Evolutionary conservation across 1,140 invertebrate species (phyloP).

Genomic region (Pygmarrhopalites habei): DNA sequence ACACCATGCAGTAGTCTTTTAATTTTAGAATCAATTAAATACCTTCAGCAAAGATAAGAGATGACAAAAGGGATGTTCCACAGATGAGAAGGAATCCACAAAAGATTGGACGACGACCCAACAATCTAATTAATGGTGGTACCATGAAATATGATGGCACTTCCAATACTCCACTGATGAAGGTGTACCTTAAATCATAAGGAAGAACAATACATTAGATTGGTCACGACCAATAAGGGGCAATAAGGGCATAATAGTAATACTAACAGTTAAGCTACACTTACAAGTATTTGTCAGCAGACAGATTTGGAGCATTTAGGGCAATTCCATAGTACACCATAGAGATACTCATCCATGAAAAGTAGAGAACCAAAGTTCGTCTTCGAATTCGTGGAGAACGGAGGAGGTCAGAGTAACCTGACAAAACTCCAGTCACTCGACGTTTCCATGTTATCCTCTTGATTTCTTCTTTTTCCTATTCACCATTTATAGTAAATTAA

Average conservation of each 20-base stretch:
- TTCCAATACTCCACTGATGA: slow-evolving; percentile 37
- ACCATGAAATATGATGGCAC: slow-evolving; percentile 39
- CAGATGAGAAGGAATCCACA: slow-evolving; percentile 33
- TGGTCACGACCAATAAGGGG: background rate
- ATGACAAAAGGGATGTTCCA: slow-evolving; percentile 25
- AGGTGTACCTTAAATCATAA: slow-evolving; percentile 30
- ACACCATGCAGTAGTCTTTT: too few relatives aligned
- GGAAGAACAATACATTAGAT: too few relatives aligned
- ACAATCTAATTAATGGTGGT: slow-evolving; percentile 31
- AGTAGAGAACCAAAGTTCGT: slow-evolving; percentile 29
- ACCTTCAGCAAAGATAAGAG: slow-evolving; percentile 22
- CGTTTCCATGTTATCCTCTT: background rate
- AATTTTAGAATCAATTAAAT: too few relatives aligned
- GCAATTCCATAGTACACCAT: slow-evolving; percentile 40
- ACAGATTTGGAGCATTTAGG: slow-evolving; percentile 38
- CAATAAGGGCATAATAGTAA: background rate
- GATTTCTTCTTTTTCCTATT: slow-evolving; percentile 26
- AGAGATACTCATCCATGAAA: slow-evolving; percentile 36
- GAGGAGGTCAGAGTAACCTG: slow-evolving; percentile 28
- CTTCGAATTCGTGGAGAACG: slow-evolving; percentile 24
- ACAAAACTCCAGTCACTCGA: slow-evolving; percentile 10
- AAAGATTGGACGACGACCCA: slow-evolving; percentile 35
- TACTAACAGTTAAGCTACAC: background rate
- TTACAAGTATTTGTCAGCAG: slow-evolving; percentile 35
- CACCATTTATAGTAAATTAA: background rate